These are phyloP conservation scores for Blastobasis adustella DNA, from an alignment of 2,888 invertebrate genomes.

Conservation along the genomic window DNA sequence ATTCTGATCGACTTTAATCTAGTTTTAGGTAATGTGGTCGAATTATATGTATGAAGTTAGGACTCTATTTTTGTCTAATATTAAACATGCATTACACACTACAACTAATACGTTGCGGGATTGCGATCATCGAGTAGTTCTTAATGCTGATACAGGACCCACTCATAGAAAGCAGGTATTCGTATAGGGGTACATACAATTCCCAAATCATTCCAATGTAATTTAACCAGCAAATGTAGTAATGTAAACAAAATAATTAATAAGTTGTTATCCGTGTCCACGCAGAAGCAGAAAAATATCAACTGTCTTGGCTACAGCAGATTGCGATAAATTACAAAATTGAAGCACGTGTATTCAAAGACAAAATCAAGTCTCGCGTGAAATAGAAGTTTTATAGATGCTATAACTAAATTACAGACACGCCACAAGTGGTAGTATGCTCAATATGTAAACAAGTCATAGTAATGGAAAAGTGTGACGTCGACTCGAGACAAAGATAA, in stretches of 20 bases:
- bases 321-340: conserved; percentile 50
- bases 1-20: background rate
- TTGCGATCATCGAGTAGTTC: conserved; percentile 65
- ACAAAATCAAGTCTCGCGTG: conserved; percentile 47
- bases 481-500: conserved; percentile 35
- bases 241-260: conserved; percentile 2
- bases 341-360: conserved; percentile 56
- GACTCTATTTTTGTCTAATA: no score
- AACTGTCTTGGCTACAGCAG: conserved; percentile 44
- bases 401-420: conserved; percentile 54
- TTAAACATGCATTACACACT: conserved; percentile 51
- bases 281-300: conserved; percentile 40
- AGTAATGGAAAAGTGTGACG: conserved; percentile 41
- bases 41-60: no score
- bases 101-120: conserved; percentile 52
- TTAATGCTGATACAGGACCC: no score
- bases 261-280: conserved; percentile 26
- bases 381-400: conserved; percentile 42
- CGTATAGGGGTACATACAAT: conserved; percentile 6
- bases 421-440: conserved; percentile 59
- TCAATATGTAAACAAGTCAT: conserved; percentile 40
- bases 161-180: conserved; percentile 18
- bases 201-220: conserved; percentile 12
- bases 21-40: no score
- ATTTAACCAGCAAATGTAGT: conserved; percentile 13